Percentiles rank a stretch among this genome's conserved stretches.
phyloP scores from a whole-genome alignment of 2,113 vertebrate species.

The Ariopsis seemanni region DNA sequence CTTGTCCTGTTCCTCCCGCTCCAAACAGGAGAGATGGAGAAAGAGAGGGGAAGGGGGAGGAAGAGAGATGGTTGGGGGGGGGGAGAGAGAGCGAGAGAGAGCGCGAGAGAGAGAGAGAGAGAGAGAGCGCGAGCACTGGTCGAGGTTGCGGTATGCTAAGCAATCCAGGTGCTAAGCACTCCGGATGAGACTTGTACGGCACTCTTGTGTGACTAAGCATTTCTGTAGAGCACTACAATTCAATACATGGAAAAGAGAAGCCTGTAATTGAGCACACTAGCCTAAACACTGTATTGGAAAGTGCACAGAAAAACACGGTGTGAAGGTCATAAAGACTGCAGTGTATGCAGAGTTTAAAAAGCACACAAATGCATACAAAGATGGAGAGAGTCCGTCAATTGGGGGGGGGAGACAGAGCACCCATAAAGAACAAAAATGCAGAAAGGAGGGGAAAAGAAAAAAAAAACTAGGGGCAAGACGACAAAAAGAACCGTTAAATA shows the following conservation, averaged over 20 bases:
- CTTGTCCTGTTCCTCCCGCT: constrained; percentile 43
- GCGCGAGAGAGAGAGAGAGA: background rate
- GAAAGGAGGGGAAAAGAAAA: background rate
- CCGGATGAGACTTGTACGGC: constrained; percentile 21
- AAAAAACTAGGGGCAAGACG: background rate
- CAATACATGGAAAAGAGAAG: background rate
- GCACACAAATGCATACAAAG: constrained; percentile 28
- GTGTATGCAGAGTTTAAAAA: constrained; percentile 59
- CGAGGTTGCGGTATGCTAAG: constrained; percentile 71
- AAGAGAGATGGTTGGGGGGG: background rate
- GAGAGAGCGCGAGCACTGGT: constrained; percentile 58
- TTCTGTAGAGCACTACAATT: constrained; percentile 10
- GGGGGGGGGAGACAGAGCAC: background rate
- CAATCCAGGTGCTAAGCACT: constrained; percentile 47
- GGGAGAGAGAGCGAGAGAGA: background rate
- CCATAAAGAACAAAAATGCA: background rate
- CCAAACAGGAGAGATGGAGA: constrained; percentile 13
- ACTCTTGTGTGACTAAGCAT: constrained; percentile 48
- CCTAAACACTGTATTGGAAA: constrained; percentile 14
- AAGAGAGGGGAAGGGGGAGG: background rate
- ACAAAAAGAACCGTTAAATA: background rate
- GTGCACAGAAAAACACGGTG: constrained; percentile 56
- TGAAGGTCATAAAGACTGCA: constrained; percentile 72
- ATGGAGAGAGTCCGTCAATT: constrained; percentile 20
- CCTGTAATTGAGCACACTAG: background rate